Base-by-base conservation (phyloP, 2,888 invertebrate species). In the Rutpela maculata region DNA sequence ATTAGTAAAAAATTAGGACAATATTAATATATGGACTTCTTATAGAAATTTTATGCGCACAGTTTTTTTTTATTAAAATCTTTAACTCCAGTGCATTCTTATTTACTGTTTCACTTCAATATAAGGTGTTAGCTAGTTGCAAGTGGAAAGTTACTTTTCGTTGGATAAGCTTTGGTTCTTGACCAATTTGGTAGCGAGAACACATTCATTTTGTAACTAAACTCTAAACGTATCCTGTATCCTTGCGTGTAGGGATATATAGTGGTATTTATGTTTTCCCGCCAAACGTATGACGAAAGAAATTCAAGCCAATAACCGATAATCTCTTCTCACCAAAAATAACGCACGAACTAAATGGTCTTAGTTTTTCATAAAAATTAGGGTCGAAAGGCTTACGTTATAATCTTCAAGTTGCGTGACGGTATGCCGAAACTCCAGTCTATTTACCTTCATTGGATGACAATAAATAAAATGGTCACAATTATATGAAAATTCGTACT, bases 301-400 rank as follows among this genome's bases (percentile, higher is more conserved):
- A 50, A 50, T 50, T 50, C 50, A n/a, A n/a, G 15, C 50, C 50
- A 50, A 50, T 50, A 50, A 50, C 50, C 50, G n/a, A 50, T 50
- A 50, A 50, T 50, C 50, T 50, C n/a, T 50, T 50, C n/a, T 50
- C 50, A 6, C 50, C 50, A 50, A 50, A 50, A n/a, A 50, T 50
- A 50, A 15, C n/a, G n/a, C 50, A 50, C 50, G 50, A 50, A 4
- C 50, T 50, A 50, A 50, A 50, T 50, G 50, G 50, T 12, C 50
- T 50, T n/a, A 15, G n/a, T 50, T 50, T 50, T 50, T 50, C n/a
- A 50, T 50, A 50, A 50, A n/a, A 50, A 50, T 50, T 50, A 50
- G 50, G 50, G 50, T 50, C n/a, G 17, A 50, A n/a, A 50, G 12
- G 4, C 50, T 50, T 50, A 50, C 12, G 50, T 50, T 50, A 50